Base-by-base conservation (phyloP, 1,140 invertebrate genomes). In the Euborellia annulipes region DNA sequence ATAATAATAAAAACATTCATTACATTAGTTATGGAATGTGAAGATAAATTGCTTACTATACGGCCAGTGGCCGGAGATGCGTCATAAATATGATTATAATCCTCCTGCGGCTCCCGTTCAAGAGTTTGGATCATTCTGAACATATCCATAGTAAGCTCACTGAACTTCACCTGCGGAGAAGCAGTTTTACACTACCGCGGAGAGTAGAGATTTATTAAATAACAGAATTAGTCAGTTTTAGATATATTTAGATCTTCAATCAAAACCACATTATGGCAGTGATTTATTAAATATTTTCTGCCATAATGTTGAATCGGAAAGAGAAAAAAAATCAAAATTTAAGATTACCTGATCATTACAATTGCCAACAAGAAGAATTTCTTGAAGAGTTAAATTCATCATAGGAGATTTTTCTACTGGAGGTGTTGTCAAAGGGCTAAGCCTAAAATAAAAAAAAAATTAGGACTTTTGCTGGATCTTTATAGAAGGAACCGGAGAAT, bases 101-200 rank as follows among this genome's bases (percentile, higher is more conserved):
- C 83, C 52, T 89, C 85, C 54, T 82, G 79, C 16, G 86, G 87
- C 60, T 96, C 91, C 50, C 89, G 67, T 63, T 96, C 92, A 39
- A 96, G 63, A 2, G 87, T 92, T 68, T 96, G 92, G 36, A 96
- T 71, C 80, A 98, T 95, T 52, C 91, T 72, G 61, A 91, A 98
- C 92, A 97, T 98, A 65, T 98, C 93, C 69, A 98, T 82, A 16
- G 93, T 95, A 45, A 97, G 67, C 65, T 96, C 92, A 53, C 89
- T 94, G 68, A 96, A 96, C 65, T 95, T 95, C n/a, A 92, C 86
- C 74, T 76, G 58, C 13, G 55, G 51, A 3, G 20, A 44, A 22
- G n/a, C 2, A 38, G 14, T 38, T 16, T 16, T 38, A 38, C 36
- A 38, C 36, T 38, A 38, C 36, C 43, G 30, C 18, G 36, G 36